Evolutionary conservation across 2,113 vertebrate genomes (phyloP), one percentile per base, ranked within the genome.

Genomic region (Numenius arquata): DNA sequence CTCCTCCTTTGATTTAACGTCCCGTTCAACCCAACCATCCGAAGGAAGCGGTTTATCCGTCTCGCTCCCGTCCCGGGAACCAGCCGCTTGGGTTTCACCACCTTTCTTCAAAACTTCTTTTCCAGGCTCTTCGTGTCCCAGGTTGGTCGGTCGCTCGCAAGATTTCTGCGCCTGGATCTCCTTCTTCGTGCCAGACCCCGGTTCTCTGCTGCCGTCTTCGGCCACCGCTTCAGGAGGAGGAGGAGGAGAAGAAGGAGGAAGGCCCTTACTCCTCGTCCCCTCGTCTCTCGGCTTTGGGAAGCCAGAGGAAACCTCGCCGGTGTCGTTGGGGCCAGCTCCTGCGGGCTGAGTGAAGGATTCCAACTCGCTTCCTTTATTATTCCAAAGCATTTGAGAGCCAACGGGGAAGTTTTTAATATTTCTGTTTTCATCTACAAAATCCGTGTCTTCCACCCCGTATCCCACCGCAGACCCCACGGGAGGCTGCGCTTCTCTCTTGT

Each of bases 361-460:
- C 1, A 53, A 50, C 36, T 65, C 30, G 15, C 11, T 8, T 26
- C 88, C 56, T 41, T 88, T 56, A 43, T 40, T 82, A 27, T 74
- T 26, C 75, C 89, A 32, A 34, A 67, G 76, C 40, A 50, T 32
- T 12, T 19, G 74, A 43, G 86, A 74, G 43, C n/a, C 80, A 12
- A 15, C 1, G 27, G 97, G 96, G 6, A 97, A 94, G 83, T 53
- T 91, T n/a, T 93, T 97, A 52, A 98, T 93, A n/a, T 98, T 98
- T 59, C 97, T 98, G 93, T 98, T 98, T 43, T 98, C 98, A 14
- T 98, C 98, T 9, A 98, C 86, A 15, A 89, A 62, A 21, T 81
- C 93, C 25, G 36, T 34, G 61, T 56, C 93, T 70, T 32, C 97
- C 70, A 66, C 2, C 7, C 34, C 86, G 16, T 29, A 45, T 2